Percentiles rank a stretch among this genome's conserved stretches.
phyloP scores from a whole-genome alignment of 2,888 invertebrate species.

The Tipula helvola region DNA sequence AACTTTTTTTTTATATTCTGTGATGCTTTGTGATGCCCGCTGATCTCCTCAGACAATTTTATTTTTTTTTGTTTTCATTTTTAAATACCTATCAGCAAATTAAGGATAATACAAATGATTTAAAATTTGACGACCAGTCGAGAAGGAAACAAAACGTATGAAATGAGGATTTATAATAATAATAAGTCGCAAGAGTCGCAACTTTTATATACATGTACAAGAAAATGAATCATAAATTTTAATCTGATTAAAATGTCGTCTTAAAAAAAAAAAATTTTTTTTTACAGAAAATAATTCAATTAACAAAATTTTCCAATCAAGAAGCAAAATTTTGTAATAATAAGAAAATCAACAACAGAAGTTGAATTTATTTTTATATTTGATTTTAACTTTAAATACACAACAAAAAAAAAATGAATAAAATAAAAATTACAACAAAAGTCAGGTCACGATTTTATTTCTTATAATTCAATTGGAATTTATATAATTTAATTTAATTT shows the following conservation, averaged over 20 bases:
- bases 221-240: background rate
- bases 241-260: background rate
- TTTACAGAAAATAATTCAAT: background rate
- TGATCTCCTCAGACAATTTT: background rate
- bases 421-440: background rate
- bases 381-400: background rate
- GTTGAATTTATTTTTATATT: background rate
- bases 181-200: background rate
- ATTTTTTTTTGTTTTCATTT: background rate
- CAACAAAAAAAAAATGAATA: background rate
- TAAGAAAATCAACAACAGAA: background rate
- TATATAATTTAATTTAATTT: background rate
- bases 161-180: background rate
- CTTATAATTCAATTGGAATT: background rate
- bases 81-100: background rate
- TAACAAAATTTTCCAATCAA: background rate
- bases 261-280: background rate
- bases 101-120: background rate
- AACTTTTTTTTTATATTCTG: no score
- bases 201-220: background rate
- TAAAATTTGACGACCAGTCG: background rate
- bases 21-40: background rate
- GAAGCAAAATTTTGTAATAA: background rate
- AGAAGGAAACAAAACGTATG: background rate
- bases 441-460: constrained; percentile 4